Evolutionary conservation across 2,797 vertebrate species (phyloP).

Genomic region (Anabacerthia variegaticeps): DNA sequence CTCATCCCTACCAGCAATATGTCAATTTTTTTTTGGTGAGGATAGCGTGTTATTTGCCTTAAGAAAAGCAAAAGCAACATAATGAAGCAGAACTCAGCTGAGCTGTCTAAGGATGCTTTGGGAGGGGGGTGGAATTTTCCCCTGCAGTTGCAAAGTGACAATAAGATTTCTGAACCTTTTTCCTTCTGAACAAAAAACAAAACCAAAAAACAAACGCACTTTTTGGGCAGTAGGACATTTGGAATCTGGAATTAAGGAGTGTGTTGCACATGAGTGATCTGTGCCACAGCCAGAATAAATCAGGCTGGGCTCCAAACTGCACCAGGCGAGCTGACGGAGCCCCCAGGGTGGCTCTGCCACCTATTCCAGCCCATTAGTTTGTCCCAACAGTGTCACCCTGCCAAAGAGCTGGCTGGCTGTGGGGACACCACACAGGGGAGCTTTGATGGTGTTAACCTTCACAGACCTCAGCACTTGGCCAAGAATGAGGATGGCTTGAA

Average conservation of each 20-base stretch:
- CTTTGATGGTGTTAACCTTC: not conserved
- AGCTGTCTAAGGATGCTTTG: not conserved
- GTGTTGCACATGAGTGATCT: not conserved
- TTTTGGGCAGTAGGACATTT: not conserved
- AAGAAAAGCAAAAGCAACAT: conserved; percentile 42
- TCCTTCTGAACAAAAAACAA: not conserved
- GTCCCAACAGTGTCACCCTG: not conserved
- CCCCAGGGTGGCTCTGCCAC: not conserved
- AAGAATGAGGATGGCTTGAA: not conserved
- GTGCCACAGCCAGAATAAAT: not conserved
- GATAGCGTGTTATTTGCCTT: not conserved
- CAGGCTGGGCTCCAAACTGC: not conserved
- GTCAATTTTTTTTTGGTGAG: not conserved
- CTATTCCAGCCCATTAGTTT: not conserved
- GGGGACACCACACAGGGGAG: not conserved
- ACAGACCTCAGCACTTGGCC: not conserved
- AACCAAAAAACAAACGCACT: rapidly evolving
- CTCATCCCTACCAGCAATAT: conserved; percentile 13
- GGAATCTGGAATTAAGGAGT: not conserved
- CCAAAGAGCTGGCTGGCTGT: not conserved
- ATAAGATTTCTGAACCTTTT: not conserved
- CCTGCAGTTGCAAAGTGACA: not conserved
- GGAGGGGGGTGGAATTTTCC: not conserved
- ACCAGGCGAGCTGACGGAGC: not conserved
- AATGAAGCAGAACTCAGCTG: conserved; percentile 43